Evolutionary conservation across 2,113 vertebrate species (phyloP).

Genomic region (Brachirus orientalis): DNA sequence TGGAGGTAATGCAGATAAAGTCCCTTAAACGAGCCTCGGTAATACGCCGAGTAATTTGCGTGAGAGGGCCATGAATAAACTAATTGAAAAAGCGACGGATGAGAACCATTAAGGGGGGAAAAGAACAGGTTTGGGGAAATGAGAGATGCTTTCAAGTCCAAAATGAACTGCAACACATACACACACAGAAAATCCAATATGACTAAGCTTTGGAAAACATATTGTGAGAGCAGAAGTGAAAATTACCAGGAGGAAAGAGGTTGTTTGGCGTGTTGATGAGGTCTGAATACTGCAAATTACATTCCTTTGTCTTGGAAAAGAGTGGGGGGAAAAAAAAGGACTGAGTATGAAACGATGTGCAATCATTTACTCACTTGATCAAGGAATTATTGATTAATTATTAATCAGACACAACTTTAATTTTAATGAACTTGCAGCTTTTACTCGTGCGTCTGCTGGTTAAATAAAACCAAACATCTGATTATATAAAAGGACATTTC

Average conservation of each 20-base stretch:
- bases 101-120: conserved; percentile 27
- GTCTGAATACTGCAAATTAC: not conserved
- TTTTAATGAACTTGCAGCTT: too few species aligned
- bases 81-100: conserved; percentile 43
- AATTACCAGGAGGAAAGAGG: not conserved
- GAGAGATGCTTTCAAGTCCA: conserved; percentile 2
- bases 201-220: not conserved
- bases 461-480: too few species aligned
- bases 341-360: not conserved
- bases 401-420: too few species aligned
- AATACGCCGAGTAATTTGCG: conserved; percentile 52
- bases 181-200: conserved; percentile 2
- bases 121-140: conserved; percentile 7
- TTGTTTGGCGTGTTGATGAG: not conserved
- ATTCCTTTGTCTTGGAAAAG: not conserved
- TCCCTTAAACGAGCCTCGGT: conserved; percentile 50
- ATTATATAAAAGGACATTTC: too few species aligned
- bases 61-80: conserved; percentile 51
- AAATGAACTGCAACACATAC: too few species aligned
- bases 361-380: not conserved
- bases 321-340: too few species aligned
- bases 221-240: not conserved
- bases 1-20: conserved; percentile 67
- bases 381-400: not conserved
- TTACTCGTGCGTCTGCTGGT: too few species aligned